Evolutionary conservation across 1,140 invertebrate genomes (phyloP).

Genomic region (Ceratosolen fusciceps): DNA sequence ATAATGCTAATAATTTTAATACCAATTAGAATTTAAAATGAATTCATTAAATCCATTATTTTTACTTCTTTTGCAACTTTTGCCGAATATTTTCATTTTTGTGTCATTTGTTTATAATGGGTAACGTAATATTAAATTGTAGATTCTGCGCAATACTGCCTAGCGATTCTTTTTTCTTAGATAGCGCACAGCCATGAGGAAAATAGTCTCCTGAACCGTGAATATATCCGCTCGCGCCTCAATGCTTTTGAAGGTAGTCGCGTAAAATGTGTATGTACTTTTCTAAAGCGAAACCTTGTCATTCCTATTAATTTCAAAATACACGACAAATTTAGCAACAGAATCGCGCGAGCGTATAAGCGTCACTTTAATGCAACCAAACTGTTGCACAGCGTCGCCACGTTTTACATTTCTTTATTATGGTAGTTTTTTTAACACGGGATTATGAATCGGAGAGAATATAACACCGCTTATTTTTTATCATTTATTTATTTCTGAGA

Average conservation of each 20-base stretch:
- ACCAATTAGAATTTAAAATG: not conserved
- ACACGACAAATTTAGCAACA: slow-evolving; percentile 33
- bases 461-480: too few species aligned
- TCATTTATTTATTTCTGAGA: too few species aligned
- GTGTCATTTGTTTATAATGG: not conserved
- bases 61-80: not conserved
- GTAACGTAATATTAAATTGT: slow-evolving; percentile 5
- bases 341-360: not conserved
- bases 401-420: slow-evolving; percentile 1
- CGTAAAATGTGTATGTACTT: slow-evolving; percentile 13
- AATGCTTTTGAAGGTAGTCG: slow-evolving; percentile 13
- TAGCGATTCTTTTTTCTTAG: not conserved
- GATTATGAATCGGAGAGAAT: not conserved
- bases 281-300: slow-evolving; percentile 37
- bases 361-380: slow-evolving; percentile 10
- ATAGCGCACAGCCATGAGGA: not conserved
- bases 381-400: not conserved
- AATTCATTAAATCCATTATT: not conserved
- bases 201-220: not conserved
- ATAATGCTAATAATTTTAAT: not conserved
- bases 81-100: not conserved
- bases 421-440: not conserved
- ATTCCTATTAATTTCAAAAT: slow-evolving; percentile 43
- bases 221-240: not conserved
- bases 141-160: not conserved